Evolutionary conservation across 2,797 vertebrate species (phyloP).

Genomic region (Xiphorhynchus erythropygius): DNA sequence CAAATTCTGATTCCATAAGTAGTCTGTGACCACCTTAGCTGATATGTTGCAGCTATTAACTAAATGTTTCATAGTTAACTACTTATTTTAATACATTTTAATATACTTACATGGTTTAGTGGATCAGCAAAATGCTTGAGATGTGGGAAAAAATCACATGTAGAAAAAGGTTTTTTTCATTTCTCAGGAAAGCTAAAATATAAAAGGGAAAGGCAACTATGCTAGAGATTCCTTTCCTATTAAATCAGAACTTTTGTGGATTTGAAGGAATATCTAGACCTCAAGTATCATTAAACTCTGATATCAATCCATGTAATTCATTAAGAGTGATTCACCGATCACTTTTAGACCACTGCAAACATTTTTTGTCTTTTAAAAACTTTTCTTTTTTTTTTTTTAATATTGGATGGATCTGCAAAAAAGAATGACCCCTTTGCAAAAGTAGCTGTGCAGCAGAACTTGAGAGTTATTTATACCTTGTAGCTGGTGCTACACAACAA

Average conservation of each 20-base stretch:
- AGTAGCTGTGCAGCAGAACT: neutral
- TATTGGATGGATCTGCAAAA: neutral
- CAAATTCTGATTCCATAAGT: neutral
- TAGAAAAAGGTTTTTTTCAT: neutral
- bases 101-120: neutral
- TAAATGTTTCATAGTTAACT: neutral
- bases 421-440: neutral
- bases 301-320: neutral
- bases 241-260: constrained; percentile 4
- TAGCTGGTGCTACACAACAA: neutral
- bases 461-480: constrained; percentile 39
- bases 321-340: neutral
- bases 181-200: neutral
- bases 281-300: neutral
- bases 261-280: neutral
- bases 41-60: neutral
- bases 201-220: neutral
- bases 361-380: neutral
- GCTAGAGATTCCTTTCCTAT: neutral
- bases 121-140: neutral
- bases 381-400: neutral
- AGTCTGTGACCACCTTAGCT: neutral
- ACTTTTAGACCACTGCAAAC: neutral
- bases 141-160: neutral
- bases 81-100: neutral